phyloP scores from a whole-genome alignment of 2,113 vertebrate species.

The Donacobius atricapilla region DNA sequence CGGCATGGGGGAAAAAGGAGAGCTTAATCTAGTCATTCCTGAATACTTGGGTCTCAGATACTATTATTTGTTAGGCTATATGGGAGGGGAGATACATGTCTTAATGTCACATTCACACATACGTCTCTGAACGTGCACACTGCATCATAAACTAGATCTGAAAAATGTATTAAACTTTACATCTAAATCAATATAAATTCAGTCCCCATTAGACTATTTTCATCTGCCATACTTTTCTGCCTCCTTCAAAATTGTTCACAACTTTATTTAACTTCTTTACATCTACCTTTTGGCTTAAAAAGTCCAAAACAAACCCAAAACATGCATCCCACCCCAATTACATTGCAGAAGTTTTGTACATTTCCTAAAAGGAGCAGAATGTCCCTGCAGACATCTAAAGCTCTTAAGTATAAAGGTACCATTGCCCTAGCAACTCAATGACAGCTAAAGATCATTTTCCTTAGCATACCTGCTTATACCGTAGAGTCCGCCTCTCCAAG shows the following conservation, averaged over 20 bases:
- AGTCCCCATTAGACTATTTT: background rate
- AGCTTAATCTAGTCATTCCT: background rate
- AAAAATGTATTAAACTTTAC: background rate
- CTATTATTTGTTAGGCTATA: background rate
- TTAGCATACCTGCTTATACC: conserved; percentile 88
- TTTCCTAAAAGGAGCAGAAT: background rate
- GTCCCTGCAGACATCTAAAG: background rate
- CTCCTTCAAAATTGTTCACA: background rate
- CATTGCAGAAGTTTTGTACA: background rate
- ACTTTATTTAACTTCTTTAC: background rate
- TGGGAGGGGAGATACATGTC: background rate
- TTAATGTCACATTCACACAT: background rate
- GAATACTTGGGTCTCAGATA: background rate
- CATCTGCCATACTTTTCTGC: background rate
- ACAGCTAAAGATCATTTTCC: background rate
- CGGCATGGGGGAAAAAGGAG: background rate
- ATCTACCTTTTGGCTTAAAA: background rate
- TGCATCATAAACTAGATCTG: background rate
- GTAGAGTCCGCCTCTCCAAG: conserved; percentile 88
- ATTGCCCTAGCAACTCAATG: background rate
- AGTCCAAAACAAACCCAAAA: background rate
- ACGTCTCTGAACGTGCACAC: background rate
- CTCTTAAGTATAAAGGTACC: background rate
- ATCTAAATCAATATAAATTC: background rate
- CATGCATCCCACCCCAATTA: rapidly evolving